phyloP scores from a whole-genome alignment of 2,888 invertebrate species.

The Melanotus villosus region DNA sequence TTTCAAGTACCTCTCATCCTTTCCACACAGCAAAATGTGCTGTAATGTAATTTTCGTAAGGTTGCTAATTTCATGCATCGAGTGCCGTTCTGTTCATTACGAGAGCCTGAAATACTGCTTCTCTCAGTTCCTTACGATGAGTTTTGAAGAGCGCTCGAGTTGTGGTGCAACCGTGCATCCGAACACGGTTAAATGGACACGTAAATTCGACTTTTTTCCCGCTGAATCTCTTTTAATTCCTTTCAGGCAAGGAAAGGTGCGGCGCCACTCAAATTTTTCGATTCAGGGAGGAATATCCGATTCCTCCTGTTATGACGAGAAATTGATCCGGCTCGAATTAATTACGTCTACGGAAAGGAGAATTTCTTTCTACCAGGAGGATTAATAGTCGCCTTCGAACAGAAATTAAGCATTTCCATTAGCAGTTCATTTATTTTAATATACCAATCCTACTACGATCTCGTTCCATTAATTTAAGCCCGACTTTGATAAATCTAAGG shows the following conservation, averaged over 20 bases:
- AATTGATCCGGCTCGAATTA: slow-evolving; percentile 8
- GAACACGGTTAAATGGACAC: slow-evolving; percentile 21
- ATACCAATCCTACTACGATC: not conserved
- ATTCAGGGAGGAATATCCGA: not conserved
- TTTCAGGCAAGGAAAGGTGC: not conserved
- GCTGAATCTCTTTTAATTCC: no score
- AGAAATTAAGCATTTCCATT: slow-evolving; percentile 27
- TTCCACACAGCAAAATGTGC: not conserved
- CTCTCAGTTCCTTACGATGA: slow-evolving; percentile 25
- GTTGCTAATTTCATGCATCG: slow-evolving; percentile 32
- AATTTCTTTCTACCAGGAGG: not conserved
- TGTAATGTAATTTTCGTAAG: slow-evolving; percentile 2
- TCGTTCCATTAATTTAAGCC: slow-evolving; percentile 13
- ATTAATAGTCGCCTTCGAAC: slow-evolving; percentile 21
- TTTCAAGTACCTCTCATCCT: no score
- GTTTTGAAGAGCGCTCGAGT: slow-evolving; percentile 32
- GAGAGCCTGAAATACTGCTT: slow-evolving; percentile 22
- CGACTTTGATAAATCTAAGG: slow-evolving; percentile 19
- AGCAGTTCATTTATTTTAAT: slow-evolving; percentile 28
- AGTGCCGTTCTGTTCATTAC: slow-evolving; percentile 28
- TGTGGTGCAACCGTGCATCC: slow-evolving; percentile 21
- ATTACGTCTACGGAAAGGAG: not conserved
- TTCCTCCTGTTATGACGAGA: not conserved
- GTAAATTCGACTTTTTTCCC: slow-evolving; percentile 1
- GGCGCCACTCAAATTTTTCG: not conserved